phyloP scores from a whole-genome alignment of 2,113 vertebrate genomes.

The Psophia crepitans region DNA sequence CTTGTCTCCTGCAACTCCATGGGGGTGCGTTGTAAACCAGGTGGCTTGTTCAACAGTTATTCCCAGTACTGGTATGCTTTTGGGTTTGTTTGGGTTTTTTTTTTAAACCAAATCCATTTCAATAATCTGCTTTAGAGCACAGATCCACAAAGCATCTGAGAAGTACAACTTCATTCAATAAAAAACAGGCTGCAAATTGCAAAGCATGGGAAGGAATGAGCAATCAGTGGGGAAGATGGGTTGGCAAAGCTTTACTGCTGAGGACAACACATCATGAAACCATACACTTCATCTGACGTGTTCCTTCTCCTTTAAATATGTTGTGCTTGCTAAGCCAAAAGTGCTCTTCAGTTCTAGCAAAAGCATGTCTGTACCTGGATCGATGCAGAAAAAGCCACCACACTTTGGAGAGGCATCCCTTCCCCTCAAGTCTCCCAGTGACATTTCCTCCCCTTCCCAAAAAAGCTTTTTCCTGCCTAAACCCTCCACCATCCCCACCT shows the following conservation, averaged over 20 bases:
- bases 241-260: background rate
- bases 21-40: background rate
- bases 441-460: background rate
- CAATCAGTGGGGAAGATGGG: background rate
- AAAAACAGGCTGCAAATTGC: background rate
- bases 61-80: background rate
- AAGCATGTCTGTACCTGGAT: background rate
- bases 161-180: background rate
- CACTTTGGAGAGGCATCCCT: background rate
- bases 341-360: background rate
- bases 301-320: background rate
- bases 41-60: background rate
- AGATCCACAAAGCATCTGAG: background rate
- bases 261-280: background rate
- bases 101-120: background rate
- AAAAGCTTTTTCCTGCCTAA: background rate
- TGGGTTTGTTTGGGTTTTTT: too few species aligned
- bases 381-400: background rate
- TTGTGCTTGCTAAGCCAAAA: background rate
- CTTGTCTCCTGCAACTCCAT: background rate
- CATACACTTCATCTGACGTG: background rate
- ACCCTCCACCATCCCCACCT: background rate
- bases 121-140: background rate
- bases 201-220: background rate
- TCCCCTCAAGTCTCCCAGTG: background rate